phyloP scores from a whole-genome alignment of 2,113 vertebrate species.

The Ciconia stormi region DNA sequence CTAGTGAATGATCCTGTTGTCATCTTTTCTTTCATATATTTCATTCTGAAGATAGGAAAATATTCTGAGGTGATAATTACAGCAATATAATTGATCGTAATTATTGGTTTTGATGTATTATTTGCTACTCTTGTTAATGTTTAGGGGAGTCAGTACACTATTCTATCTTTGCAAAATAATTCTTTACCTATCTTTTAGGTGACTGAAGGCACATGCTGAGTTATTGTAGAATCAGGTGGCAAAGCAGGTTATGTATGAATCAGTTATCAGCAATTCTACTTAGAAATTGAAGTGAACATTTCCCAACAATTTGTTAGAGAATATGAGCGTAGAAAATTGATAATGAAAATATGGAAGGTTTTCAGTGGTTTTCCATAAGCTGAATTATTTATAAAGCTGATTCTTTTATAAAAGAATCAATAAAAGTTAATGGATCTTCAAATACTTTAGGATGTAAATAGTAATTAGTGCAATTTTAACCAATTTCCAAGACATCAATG shows the following conservation, averaged over 20 bases:
- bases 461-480: neutral
- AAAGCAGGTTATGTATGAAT: neutral
- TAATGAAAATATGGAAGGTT: neutral
- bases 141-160: neutral
- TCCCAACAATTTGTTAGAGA: neutral
- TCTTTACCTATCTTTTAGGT: neutral
- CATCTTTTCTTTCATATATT: neutral
- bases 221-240: neutral
- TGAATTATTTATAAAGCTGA: neutral
- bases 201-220: neutral
- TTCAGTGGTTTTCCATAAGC: neutral
- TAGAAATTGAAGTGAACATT: neutral
- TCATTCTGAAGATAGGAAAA: neutral
- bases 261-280: neutral
- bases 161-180: neutral
- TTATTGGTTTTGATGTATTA: neutral
- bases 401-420: neutral
- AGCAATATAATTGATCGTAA: neutral
- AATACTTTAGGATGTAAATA: neutral
- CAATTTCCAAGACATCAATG: neutral
- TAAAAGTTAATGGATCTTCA: neutral
- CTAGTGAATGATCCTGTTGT: fast-evolving
- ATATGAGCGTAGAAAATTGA: neutral
- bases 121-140: neutral
- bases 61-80: neutral